A percentile compares a stretch with the other conserved stretches of the same genome.
Evolutionary conservation across 2,797 vertebrate genomes (phyloP).

Genomic region (Hippoglossus hippoglossus): DNA sequence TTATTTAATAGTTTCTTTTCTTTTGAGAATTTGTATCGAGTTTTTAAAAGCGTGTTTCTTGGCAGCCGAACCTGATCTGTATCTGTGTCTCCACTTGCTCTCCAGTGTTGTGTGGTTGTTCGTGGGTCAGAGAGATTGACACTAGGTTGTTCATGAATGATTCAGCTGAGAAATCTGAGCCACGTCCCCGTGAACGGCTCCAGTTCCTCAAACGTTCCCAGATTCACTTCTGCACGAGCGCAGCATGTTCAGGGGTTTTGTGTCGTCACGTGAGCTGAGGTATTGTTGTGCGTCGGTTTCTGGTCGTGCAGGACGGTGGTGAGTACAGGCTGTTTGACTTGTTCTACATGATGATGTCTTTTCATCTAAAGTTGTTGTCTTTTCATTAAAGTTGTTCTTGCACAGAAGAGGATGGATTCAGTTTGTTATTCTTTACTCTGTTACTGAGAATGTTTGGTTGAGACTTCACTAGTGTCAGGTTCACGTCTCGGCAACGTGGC

Average conservation of each 20-base stretch:
- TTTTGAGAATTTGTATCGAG: too few species aligned
- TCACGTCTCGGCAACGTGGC: constrained; percentile 20
- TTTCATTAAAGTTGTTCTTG: not conserved
- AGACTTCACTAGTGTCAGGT: constrained; percentile 28
- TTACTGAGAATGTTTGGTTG: too few species aligned
- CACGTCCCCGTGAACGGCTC: constrained; percentile 14
- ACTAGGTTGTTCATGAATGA: constrained; percentile 71
- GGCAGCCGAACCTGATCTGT: not conserved
- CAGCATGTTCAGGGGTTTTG: constrained; percentile 3
- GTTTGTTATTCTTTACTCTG: not conserved
- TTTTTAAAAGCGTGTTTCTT: not conserved
- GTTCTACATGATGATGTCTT: too few species aligned
- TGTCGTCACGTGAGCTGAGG: constrained; percentile 9
- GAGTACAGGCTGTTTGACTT: constrained; percentile 37
- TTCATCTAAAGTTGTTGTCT: too few species aligned
- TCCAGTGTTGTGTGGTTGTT: not conserved
- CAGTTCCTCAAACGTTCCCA: constrained; percentile 19
- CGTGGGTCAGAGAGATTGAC: constrained; percentile 50
- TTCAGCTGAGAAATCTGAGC: constrained; percentile 82
- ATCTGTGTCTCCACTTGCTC: constrained; percentile 1
- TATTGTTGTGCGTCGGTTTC: not conserved
- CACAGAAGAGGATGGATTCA: not conserved
- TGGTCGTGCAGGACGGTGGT: constrained; percentile 27
- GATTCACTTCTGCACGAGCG: constrained; percentile 10
- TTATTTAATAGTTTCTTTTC: not conserved